phyloP scores from a whole-genome alignment of 2,888 invertebrate genomes.

The Drosophila nr. perissopoda region DNA sequence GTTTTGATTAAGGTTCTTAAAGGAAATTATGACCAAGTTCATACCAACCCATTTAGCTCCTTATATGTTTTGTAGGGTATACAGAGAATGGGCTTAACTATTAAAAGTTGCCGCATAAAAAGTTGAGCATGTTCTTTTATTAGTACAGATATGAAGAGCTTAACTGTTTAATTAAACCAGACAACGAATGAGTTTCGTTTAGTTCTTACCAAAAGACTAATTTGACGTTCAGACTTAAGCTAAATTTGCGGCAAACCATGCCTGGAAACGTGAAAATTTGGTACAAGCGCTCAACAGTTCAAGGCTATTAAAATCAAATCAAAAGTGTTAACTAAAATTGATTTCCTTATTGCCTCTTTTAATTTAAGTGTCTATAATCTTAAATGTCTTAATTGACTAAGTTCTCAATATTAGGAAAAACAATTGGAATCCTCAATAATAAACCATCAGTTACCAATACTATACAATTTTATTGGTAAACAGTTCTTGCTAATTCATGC shows the following conservation, averaged over 20 bases:
- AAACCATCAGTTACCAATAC: neutral
- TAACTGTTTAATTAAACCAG: conserved; percentile 24
- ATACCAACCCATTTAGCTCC: neutral
- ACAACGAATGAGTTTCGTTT: conserved; percentile 23
- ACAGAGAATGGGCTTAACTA: conserved; percentile 8
- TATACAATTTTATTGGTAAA: neutral
- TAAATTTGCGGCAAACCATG: conserved; percentile 5
- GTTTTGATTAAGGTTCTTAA: neutral
- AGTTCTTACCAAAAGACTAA: conserved; percentile 3
- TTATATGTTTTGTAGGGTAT: conserved; percentile 1
- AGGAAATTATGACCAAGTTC: neutral
- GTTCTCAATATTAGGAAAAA: neutral
- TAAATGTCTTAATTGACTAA: neutral
- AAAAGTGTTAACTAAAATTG: neutral
- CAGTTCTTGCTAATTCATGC: neutral
- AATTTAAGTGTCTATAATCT: neutral
- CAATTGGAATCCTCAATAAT: neutral
- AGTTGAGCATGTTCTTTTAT: conserved; percentile 61
- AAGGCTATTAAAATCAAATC: neutral
- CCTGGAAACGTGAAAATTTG: neutral
- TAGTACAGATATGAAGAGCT: conserved; percentile 45
- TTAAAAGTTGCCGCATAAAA: conserved; percentile 54
- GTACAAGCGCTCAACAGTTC: neutral
- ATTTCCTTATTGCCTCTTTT: neutral
- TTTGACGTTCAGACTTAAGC: conserved; percentile 1